A percentile compares a stretch with the other conserved stretches of the same genome.
Conservation (phyloP, 2,113 vertebrate genomes). For the Pachycephala philippinensis region DNA sequence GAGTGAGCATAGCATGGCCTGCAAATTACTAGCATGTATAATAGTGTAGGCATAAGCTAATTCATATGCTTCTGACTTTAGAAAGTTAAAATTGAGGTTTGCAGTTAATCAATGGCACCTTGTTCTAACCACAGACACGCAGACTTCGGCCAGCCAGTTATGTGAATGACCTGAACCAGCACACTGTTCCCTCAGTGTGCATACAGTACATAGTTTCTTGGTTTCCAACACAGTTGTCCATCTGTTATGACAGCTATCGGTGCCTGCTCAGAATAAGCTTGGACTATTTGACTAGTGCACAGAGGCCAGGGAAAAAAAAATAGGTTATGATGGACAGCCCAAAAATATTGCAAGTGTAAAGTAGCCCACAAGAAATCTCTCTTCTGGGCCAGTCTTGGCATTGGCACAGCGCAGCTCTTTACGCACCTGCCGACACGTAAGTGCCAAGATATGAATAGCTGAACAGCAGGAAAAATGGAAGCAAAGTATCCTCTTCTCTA, state of each 20-base stretch:
- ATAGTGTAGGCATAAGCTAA: neutral
- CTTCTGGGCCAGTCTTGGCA: slow-evolving; percentile 5
- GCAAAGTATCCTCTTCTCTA: slow-evolving; percentile 3
- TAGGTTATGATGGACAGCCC: neutral
- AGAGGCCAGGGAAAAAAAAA: slow-evolving; percentile 25
- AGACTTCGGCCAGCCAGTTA: neutral
- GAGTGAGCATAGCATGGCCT: neutral
- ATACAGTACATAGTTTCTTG: slow-evolving; percentile 48
- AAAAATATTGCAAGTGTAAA: slow-evolving; percentile 3
- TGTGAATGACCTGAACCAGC: neutral
- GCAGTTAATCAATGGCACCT: neutral
- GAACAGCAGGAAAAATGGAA: slow-evolving; percentile 41
- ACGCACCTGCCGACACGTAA: neutral
- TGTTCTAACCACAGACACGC: neutral
- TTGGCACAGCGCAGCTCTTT: neutral
- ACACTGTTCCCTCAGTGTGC: slow-evolving; percentile 25
- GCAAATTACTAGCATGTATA: neutral
- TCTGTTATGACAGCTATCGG: slow-evolving; percentile 18
- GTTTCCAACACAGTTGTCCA: slow-evolving; percentile 39
- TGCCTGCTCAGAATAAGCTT: slow-evolving; percentile 56
- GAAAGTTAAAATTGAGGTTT: neutral
- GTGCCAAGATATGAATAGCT: slow-evolving; percentile 47
- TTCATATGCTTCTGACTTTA: neutral
- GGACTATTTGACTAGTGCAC: slow-evolving; percentile 24
- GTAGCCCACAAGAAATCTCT: neutral